phyloP scores from a whole-genome alignment of 2,888 invertebrate species.

The Drosophila suboccidentalis region DNA sequence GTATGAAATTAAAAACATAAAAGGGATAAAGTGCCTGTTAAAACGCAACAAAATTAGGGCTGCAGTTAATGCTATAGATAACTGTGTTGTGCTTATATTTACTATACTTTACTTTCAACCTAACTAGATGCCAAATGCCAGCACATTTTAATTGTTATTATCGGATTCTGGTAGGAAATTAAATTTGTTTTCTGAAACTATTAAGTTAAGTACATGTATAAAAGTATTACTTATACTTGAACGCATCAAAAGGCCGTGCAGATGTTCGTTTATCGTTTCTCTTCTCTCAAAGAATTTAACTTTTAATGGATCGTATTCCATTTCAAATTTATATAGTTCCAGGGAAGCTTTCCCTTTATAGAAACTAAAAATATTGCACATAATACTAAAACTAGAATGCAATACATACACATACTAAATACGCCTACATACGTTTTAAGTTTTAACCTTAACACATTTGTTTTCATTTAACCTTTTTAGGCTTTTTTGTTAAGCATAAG shows the following conservation, averaged over 20 bases:
- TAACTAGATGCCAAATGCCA: constrained; percentile 47
- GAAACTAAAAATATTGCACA: constrained; percentile 28
- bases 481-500: constrained; percentile 51
- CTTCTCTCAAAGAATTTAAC: constrained; percentile 11
- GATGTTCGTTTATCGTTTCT: constrained; percentile 11
- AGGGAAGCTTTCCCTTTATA: constrained; percentile 1
- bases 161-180: constrained; percentile 45
- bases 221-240: constrained; percentile 72
- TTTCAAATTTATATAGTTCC: neutral
- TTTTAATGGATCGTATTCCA: neutral
- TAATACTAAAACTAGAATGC: constrained; percentile 15
- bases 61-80: constrained; percentile 39
- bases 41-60: constrained; percentile 70
- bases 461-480: constrained; percentile 38
- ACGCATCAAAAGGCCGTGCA: constrained; percentile 24
- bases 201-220: constrained; percentile 20
- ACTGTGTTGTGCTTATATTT: constrained; percentile 22
- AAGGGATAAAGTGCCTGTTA: constrained; percentile 72
- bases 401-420: constrained; percentile 18
- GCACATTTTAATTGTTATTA: constrained; percentile 32
- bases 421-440: constrained; percentile 41
- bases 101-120: constrained; percentile 16
- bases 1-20: constrained; percentile 48
- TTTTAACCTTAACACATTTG: constrained; percentile 45
- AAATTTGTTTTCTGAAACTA: constrained; percentile 41